Conservation (phyloP, 1,140 invertebrate genomes). For the Lasaia peninsularis region DNA sequence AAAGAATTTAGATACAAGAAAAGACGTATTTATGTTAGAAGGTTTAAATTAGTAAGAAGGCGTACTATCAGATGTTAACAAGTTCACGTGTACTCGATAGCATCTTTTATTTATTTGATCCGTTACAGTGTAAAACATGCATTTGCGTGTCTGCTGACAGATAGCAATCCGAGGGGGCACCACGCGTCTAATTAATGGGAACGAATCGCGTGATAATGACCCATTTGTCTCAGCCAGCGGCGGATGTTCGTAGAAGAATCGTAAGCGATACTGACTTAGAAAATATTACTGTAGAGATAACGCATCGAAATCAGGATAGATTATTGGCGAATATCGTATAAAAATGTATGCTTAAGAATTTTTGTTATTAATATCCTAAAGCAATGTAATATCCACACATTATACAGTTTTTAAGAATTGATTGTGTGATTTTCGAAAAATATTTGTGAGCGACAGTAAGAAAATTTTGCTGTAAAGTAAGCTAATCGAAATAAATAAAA, state of each 20-base stretch:
- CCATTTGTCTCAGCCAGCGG: slow-evolving; percentile 55
- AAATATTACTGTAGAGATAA: slow-evolving; percentile 25
- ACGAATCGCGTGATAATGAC: slow-evolving; percentile 56
- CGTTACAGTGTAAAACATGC: slow-evolving; percentile 32
- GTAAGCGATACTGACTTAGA: slow-evolving; percentile 64
- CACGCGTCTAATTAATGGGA: slow-evolving; percentile 63
- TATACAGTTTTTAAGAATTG: too few species aligned
- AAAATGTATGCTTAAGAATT: too few species aligned
- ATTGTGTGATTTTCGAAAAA: too few species aligned
- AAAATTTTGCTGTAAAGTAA: too few species aligned
- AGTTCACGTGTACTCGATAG: slow-evolving; percentile 11
- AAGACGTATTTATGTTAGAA: background rate
- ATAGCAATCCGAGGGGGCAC: slow-evolving; percentile 50
- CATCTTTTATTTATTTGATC: slow-evolving; percentile 26
- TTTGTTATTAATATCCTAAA: too few species aligned
- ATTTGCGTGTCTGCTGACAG: slow-evolving; percentile 57
- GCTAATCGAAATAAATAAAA: too few species aligned
- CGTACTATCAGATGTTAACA: slow-evolving; percentile 5
- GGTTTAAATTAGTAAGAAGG: background rate
- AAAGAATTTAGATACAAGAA: background rate
- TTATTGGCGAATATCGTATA: too few species aligned
- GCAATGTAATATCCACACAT: too few species aligned
- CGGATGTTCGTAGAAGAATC: slow-evolving; percentile 63
- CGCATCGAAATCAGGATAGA: background rate
- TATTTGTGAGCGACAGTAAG: too few species aligned